Evolutionary conservation across 2,888 invertebrate genomes (phyloP), one percentile per base, ranked within the genome.

Genomic region (Parnassius orleans): DNA sequence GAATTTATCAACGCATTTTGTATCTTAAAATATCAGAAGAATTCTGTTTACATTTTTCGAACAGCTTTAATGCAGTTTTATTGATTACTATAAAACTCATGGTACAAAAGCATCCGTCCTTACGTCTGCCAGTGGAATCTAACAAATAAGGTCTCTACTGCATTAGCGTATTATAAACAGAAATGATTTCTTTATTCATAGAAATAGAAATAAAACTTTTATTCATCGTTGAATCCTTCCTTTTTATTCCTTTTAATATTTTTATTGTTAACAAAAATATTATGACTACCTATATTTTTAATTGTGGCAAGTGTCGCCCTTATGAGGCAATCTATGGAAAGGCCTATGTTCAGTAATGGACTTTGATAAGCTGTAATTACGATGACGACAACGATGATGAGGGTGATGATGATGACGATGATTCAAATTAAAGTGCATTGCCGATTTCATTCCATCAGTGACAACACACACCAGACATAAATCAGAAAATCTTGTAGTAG

Each of bases 61-160:
- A 50, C 57, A 50, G 48, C 48, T 48, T 57, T 56, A 41, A 48
- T 48, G 15, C 33, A 11, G 9, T 53, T 53, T 52, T 59, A 53
- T 53, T 46, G 52, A 59, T 53, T 41, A 53, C 52, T n/a, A 57
- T 57, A 57, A 57, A 57, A 11, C 54, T 14, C 24, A 11, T 24
- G 33, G 33, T 51, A 33, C 50, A 44, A 54, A 19, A 50, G 44
- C 44, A 24, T 2, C 52, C 14, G 46, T 24, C 44, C 58, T 58
- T 58, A 46, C 24, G 24, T 12, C 60, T 62, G 60, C 60, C 57
- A 56, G 57, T 60, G 47, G 54, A 54, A 60, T 52, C 53, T 54
- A 51, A 24, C 10, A 12, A 12, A 46, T 58, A 46, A 44, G n/a
- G 44, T 44, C 14, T 15, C 10, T 14, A n/a, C 19, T 52, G 52